These are phyloP conservation scores for Uromys caudimaculatus DNA, from an alignment of 2,797 vertebrate genomes.

Conservation along the genomic window DNA sequence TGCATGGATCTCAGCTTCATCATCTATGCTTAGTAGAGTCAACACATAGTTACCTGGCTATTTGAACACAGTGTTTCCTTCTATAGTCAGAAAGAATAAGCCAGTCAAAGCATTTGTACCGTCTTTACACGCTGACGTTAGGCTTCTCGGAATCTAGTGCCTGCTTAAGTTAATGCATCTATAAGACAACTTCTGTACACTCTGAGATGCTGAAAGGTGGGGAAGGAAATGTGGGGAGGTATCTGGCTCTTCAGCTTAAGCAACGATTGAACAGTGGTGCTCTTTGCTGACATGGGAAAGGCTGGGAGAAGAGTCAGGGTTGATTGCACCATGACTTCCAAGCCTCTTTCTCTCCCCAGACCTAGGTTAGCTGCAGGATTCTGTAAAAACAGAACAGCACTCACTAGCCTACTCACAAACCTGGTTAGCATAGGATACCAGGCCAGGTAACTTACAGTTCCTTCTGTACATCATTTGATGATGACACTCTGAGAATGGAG, in stretches of 20 bases:
- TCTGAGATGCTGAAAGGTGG: conserved; percentile 32
- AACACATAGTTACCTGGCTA: background rate
- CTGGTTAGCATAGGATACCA: background rate
- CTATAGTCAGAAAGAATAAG: background rate
- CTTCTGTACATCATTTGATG: background rate
- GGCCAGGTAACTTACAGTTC: background rate
- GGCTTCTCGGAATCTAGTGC: background rate
- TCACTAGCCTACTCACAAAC: background rate
- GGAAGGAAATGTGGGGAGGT: background rate
- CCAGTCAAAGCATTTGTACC: background rate
- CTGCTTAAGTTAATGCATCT: background rate
- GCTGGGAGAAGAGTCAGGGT: background rate
- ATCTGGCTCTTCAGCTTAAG: background rate
- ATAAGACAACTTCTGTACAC: background rate
- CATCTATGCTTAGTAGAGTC: background rate
- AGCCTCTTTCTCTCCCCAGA: background rate
- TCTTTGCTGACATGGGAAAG: background rate
- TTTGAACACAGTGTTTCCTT: background rate
- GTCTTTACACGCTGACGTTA: background rate
- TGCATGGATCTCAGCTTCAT: background rate
- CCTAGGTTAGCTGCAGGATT: background rate
- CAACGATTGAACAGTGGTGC: background rate
- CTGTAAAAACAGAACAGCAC: background rate
- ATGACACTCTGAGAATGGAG: background rate
- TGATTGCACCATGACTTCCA: background rate